Base-by-base conservation (phyloP, 1,140 invertebrate species). In the Bombus waltoni region DNA sequence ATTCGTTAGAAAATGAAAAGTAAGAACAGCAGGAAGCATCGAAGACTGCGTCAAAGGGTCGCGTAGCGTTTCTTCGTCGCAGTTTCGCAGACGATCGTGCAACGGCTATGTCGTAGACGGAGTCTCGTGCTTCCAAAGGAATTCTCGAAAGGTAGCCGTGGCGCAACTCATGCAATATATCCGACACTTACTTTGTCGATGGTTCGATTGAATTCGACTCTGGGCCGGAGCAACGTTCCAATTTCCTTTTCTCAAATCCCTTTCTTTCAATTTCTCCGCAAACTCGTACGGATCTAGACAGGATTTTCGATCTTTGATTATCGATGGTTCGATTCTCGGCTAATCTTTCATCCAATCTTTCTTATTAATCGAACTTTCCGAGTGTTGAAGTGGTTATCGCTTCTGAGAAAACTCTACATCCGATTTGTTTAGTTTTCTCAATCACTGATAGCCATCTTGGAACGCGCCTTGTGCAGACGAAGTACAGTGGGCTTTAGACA, bases 101-200 rank as follows among this genome's bases (percentile, higher is more conserved):
- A 32, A 35, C 35, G 62, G 42, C 70, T 65, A 38, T 44, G 47
- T 62, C 65, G 44, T 62, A 68, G 68, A 73, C 88, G 81, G 73
- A 66, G 72, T 86, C 88, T 85, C 71, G 65, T 75, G 70, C 83
- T 86, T 89, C 77, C 77, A 65, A 85, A 80, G 76, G 77, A 79
- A 89, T 81, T 89, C 83, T 86, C 72, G 57, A 81, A 89, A 79
- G 74, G 68, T 53, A 40, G 88, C 53, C 15, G 59, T 28, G 40
- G 74, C 57, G 87, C 70, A 76, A 59, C 65, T 89, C 75, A 18
- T 65, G 79, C 88, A 86, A 89, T 86, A 86, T 89, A 89, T 77
- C 85, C 79, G 74, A 77, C 42, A 72, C 83, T 89, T 47, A 75
- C 83, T 89, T 79, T 86, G 88, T 76, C 38, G 47, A 25, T 79